Base-by-base conservation (phyloP, 2,113 vertebrate species). In the Apaloderma vittatum region DNA sequence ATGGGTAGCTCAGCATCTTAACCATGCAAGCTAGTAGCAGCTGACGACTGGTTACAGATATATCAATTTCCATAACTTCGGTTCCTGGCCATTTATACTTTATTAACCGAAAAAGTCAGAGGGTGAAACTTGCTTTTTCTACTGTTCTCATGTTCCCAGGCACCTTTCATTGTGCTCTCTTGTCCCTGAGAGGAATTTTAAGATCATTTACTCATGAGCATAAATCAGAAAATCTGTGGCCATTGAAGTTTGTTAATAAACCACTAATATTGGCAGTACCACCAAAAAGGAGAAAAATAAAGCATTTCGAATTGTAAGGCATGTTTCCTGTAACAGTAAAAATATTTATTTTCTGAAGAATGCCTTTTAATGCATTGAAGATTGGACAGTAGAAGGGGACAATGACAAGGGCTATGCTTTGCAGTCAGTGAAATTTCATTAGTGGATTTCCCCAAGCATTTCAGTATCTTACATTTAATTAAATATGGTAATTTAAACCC, bases 401-500 rank as follows among this genome's bases (percentile, higher is more conserved):
- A 40, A 19, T 2, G 49, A 52, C 5, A 49, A 45, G 59, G 70
- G 86, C 51, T 89, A 57, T 26, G 55, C 79, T 93, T 55, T 94
- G 88, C 90, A 97, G 87, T 81, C 75, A 71, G 87, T 70, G 34
- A 82, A 87, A 80, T 77, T 94, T 70, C 94, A 97, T 96, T 36
- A 96, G 83, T 46, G 72, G 63, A 88, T 90, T 78, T 95, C 94
- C 95, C 71, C 58, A 52, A 93, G 88, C 93, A 87, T 88, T 93
- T 76, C 83, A 57, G 73, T 52, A 30, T 52, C 86, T 82, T 45
- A 76, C 71, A 91, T 97, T 96, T 97, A 97, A 97, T 97, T 97
- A 97, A 97, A 94, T 93, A 94, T 93, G 95, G 92, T 94, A 97
- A 97, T 97, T 94, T 80, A 91, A 94, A 48, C 83, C 86, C 83